phyloP scores from a whole-genome alignment of 1,140 invertebrate genomes.

The Nasonia longicornis region DNA sequence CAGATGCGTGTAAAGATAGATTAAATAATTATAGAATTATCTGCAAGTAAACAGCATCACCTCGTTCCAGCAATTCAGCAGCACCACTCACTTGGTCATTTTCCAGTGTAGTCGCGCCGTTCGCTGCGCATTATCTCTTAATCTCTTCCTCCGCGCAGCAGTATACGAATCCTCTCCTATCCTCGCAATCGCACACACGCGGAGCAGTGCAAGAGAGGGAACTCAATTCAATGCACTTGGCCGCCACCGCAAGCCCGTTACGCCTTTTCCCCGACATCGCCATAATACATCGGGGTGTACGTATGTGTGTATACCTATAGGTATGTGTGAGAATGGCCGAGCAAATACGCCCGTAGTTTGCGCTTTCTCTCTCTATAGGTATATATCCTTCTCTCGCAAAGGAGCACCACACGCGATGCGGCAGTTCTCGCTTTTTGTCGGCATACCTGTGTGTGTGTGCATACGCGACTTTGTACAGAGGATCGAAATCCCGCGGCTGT shows the following conservation, averaged over 20 bases:
- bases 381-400: background rate
- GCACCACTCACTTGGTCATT: constrained; percentile 16
- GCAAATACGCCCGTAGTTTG: constrained; percentile 24
- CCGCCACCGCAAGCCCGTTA: background rate
- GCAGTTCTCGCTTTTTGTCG: background rate
- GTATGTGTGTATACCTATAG: background rate
- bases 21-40: too few relatives aligned
- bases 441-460: background rate
- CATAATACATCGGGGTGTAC: background rate
- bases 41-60: too few relatives aligned
- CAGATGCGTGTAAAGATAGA: too few relatives aligned
- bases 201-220: background rate
- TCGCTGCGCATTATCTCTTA: constrained; percentile 12
- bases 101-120: background rate
- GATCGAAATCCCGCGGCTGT: background rate
- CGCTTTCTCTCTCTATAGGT: background rate
- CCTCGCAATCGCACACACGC: background rate
- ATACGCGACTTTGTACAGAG: background rate
- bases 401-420: background rate
- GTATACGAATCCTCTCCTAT: background rate
- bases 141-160: constrained; percentile 2
- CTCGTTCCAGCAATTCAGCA: background rate
- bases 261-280: background rate
- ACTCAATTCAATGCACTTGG: constrained; percentile 37
- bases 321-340: background rate